These are phyloP conservation scores for Pedetes capensis DNA, from an alignment of 2,113 vertebrate species.

Conservation along the genomic window DNA sequence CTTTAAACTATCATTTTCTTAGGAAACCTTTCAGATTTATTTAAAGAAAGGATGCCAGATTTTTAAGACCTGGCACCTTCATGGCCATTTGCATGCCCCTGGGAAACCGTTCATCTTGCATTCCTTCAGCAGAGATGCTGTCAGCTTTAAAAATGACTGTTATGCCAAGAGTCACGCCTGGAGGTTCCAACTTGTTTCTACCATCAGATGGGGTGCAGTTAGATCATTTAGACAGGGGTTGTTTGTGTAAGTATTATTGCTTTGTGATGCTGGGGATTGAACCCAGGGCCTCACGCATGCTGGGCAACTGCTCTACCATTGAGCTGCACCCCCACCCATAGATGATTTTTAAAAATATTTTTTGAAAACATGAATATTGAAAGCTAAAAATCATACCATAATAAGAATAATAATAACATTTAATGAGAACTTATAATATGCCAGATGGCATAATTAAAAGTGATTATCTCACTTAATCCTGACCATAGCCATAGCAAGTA, in stretches of 20 bases:
- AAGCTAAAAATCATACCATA: background rate
- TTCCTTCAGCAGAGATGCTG: no score
- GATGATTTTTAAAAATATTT: background rate
- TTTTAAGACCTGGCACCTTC: no score
- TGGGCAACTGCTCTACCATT: no score
- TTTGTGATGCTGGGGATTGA: no score
- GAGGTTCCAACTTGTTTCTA: background rate
- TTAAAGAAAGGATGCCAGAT: no score
- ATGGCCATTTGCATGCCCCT: background rate
- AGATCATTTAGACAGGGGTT: background rate
- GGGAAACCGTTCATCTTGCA: no score
- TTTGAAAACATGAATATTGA: background rate
- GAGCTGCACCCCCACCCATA: no score
- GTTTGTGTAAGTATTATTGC: background rate
- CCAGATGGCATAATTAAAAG: background rate
- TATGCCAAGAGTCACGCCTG: background rate
- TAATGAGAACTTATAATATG: no score
- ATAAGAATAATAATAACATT: no score
- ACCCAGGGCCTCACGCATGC: no score
- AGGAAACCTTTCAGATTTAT: no score
- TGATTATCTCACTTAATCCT: background rate
- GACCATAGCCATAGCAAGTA: background rate
- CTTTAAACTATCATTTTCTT: no score
- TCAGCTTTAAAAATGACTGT: background rate
- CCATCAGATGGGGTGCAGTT: background rate